Evolutionary conservation across 1,140 invertebrate species (phyloP).

Genomic region (Campoletis sonorensis): DNA sequence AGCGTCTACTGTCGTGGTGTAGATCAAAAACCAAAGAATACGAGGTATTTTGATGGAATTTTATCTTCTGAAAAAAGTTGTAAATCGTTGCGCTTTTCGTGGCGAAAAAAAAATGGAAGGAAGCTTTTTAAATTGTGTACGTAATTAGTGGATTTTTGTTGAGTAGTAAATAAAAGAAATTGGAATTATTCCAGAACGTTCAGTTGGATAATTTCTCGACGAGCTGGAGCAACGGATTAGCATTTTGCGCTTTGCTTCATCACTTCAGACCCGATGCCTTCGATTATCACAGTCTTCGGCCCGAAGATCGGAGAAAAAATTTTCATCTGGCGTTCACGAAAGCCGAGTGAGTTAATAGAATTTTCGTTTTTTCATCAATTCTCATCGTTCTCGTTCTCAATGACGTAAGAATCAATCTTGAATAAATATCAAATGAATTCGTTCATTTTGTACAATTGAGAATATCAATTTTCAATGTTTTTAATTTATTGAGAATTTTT

Average conservation of each 20-base stretch:
- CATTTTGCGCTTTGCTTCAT: slow-evolving; percentile 97
- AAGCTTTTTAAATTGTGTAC: background rate
- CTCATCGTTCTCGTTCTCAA: background rate
- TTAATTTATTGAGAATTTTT: too few relatives aligned
- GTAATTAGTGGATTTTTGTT: too few relatives aligned
- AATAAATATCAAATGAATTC: too few relatives aligned
- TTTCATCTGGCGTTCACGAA: slow-evolving; percentile 97
- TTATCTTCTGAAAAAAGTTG: background rate
- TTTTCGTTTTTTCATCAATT: slow-evolving; percentile 3
- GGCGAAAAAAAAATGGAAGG: too few relatives aligned
- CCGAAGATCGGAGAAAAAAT: slow-evolving; percentile 93
- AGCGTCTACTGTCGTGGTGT: slow-evolving; percentile 96
- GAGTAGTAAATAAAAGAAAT: background rate
- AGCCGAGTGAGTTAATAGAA: slow-evolving; percentile 89
- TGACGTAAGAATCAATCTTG: too few relatives aligned
- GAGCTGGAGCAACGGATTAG: slow-evolving; percentile 96
- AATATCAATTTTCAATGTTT: background rate
- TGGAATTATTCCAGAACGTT: slow-evolving; percentile 86
- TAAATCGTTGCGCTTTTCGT: background rate
- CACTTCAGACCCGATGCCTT: slow-evolving; percentile 97
- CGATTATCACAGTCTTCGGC: slow-evolving; percentile 91
- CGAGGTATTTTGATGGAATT: slow-evolving; percentile 81
- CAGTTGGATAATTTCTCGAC: slow-evolving; percentile 97
- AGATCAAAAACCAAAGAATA: slow-evolving; percentile 97
- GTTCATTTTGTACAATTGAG: too few relatives aligned